Base-by-base conservation (phyloP, 2,888 invertebrate species). In the Philopedon plagiatum region DNA sequence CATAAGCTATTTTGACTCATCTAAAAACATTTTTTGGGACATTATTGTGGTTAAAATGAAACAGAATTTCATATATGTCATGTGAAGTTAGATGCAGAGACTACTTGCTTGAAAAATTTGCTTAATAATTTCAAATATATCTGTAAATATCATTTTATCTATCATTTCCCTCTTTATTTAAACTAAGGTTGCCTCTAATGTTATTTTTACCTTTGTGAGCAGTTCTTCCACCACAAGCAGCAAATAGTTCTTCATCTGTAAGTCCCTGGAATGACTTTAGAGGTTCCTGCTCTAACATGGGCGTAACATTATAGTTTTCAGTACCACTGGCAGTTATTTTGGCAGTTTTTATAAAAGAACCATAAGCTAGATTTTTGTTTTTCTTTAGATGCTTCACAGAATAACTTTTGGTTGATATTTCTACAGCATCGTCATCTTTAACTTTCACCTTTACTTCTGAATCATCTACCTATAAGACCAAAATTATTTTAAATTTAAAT, bases 191-290 rank as follows among this genome's bases (percentile, higher is more conserved):
- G 5, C 9, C 19, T 23, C 18, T 19, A 51, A 11, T 8, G 19
- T 5, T 41, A 11, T 32, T 18, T 87, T 84, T 87, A 92, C 92
- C 79, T 74, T 95, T 95, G 85, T 96, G 95, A 1, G 93, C 94
- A 1, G 95, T 96, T 78, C 94, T 87, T 2, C 94, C 93, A 56
- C 90, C 92, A 84, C 95, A 96, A 0, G 92, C 92, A 34, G 89
- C 89, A 83, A 94, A 94, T 29, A 96, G 83, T 78, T 95, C 91
- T 68, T 95, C 94, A 85, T 95, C 95, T 0, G 91, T 91, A 78
- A 94, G 79, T 18, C 80, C 76, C 61, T 79, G 76, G 41, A 77
- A 73, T 41, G 73, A 74, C 41, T 73, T 75, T 66, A 74, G 78
- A 21, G 77, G 75, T 62, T 79, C 74, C 9, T 56, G 32, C 18